Percentiles rank a stretch among this genome's conserved stretches.
Evolutionary conservation across 2,113 vertebrate genomes (phyloP).

Genomic region (Lophochroa leadbeateri): DNA sequence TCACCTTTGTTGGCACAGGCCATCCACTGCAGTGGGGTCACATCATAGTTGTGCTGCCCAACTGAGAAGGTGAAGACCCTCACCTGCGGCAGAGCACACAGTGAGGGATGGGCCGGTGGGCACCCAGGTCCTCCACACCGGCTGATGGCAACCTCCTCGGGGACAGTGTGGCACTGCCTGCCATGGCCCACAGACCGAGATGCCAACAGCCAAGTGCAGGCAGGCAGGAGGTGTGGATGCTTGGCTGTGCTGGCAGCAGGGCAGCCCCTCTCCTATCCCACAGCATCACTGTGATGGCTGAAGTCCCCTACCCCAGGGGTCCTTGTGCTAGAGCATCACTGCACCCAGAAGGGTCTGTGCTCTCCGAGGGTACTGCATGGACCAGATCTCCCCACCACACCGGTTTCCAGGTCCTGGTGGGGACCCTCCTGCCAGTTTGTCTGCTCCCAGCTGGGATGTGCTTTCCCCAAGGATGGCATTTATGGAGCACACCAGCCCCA

Average conservation of each 20-base stretch:
- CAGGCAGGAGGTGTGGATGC: not conserved
- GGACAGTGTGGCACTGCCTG: not conserved
- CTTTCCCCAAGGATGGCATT: not conserved
- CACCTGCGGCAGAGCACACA: constrained; percentile 25
- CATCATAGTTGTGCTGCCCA: constrained; percentile 97
- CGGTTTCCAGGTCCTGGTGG: not conserved
- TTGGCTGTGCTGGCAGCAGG: not conserved
- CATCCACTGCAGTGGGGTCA: constrained; percentile 98
- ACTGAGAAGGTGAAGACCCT: constrained; percentile 98
- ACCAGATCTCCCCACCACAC: rapidly evolving
- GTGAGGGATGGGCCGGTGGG: not conserved
- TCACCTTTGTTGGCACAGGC: constrained; percentile 97
- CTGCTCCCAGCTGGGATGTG: not conserved
- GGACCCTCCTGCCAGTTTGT: not conserved
- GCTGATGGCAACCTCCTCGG: not conserved
- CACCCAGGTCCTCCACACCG: not conserved
- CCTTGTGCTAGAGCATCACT: not conserved
- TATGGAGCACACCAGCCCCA: not conserved
- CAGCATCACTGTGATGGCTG: not conserved
- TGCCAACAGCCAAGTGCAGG: rapidly evolving
- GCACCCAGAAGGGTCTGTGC: not conserved
- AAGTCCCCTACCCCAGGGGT: not conserved
- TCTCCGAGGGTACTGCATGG: not conserved
- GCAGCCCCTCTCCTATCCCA: not conserved
- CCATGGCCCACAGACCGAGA: not conserved